These are phyloP conservation scores for Perca flavescens DNA, from an alignment of 2,113 vertebrate species.

Conservation along the genomic window DNA sequence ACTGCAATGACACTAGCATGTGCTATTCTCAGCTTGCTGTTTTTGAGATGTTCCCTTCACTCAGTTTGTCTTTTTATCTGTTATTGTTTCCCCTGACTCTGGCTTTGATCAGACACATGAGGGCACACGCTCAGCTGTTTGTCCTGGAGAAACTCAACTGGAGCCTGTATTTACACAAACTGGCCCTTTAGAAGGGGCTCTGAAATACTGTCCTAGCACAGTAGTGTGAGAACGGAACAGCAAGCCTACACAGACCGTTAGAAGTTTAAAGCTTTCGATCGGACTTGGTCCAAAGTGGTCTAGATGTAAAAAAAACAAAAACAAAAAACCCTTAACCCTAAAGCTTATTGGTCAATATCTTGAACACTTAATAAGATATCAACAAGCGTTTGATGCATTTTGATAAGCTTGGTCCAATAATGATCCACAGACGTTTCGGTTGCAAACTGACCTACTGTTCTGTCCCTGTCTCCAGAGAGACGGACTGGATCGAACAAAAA, in stretches of 20 bases:
- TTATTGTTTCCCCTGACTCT: slow-evolving; percentile 24
- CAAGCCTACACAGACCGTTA: too few species aligned
- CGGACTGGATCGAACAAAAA: background rate
- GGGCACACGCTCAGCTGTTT: background rate
- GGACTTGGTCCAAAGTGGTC: too few species aligned
- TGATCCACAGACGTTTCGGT: too few species aligned
- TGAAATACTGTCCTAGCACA: background rate
- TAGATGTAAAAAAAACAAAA: too few species aligned
- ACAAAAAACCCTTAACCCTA: too few species aligned
- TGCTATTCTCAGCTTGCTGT: slow-evolving; percentile 25
- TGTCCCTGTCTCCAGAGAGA: background rate
- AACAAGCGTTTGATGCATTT: too few species aligned
- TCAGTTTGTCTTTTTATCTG: slow-evolving; percentile 25
- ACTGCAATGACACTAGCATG: slow-evolving; percentile 22
- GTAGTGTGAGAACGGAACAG: too few species aligned
- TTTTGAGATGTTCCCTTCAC: slow-evolving; percentile 33
- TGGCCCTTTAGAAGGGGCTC: background rate
- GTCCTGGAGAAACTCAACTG: slow-evolving; percentile 1
- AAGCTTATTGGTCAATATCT: too few species aligned
- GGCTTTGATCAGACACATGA: slow-evolving; percentile 39
- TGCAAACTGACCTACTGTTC: too few species aligned
- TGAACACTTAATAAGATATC: too few species aligned
- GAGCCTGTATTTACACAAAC: background rate
- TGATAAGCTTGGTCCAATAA: too few species aligned
- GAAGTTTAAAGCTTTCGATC: too few species aligned